Conservation (phyloP, 2,888 invertebrate species). For the Mesorhabditis belari region DNA sequence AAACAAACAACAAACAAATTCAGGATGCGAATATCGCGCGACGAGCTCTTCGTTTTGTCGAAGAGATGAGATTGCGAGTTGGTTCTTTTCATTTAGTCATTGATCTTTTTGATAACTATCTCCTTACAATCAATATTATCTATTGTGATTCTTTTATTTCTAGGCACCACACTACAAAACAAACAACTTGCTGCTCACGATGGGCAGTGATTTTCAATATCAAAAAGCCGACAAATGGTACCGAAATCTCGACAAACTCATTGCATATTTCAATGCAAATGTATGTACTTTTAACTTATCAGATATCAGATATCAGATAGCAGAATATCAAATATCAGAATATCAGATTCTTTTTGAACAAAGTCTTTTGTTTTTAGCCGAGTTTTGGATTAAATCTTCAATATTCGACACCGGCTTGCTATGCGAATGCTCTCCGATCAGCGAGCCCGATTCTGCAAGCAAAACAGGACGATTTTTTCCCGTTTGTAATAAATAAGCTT, state of each 20-base stretch:
- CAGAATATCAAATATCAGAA: neutral
- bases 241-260: slow-evolving; percentile 76
- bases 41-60: slow-evolving; percentile 38
- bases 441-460: slow-evolving; percentile 59
- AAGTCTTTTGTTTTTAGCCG: slow-evolving; percentile 54
- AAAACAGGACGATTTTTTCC: slow-evolving; percentile 82
- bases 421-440: slow-evolving; percentile 53
- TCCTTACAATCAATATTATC: too few species aligned
- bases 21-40: slow-evolving; percentile 24
- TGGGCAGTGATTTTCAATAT: slow-evolving; percentile 86
- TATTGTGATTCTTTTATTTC: neutral
- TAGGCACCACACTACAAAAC: slow-evolving; percentile 65
- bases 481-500: slow-evolving; percentile 61
- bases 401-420: slow-evolving; percentile 62
- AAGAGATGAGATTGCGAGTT: slow-evolving; percentile 37
- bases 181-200: slow-evolving; percentile 72
- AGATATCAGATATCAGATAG: too few species aligned
- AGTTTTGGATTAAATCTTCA: slow-evolving; percentile 64
- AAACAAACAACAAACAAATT: neutral
- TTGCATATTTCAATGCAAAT: slow-evolving; percentile 65
- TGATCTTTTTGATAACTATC: neutral
- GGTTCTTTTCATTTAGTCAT: neutral
- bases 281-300: slow-evolving; percentile 45
- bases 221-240: slow-evolving; percentile 73
- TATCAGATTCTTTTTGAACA: neutral